phyloP scores from a whole-genome alignment of 2,797 vertebrate species.

The Pangasius sanitwongsei region DNA sequence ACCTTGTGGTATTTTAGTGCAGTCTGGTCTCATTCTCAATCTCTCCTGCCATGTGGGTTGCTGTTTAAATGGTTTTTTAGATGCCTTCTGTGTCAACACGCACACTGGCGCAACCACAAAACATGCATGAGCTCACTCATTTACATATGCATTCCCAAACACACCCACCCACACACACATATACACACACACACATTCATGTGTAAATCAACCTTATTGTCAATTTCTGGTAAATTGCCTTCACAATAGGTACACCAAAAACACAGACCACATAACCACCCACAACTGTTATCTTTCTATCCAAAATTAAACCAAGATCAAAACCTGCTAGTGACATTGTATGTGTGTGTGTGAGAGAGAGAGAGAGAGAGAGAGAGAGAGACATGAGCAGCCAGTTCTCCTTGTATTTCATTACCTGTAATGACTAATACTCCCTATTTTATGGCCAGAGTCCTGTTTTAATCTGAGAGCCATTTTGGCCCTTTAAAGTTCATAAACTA shows the following conservation, averaged over 20 bases:
- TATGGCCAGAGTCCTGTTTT: conserved; percentile 79
- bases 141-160: conserved; percentile 5
- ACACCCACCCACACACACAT: not conserved
- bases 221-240: not conserved
- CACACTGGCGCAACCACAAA: conserved; percentile 6
- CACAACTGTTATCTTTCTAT: conserved; percentile 4
- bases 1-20: conserved; percentile 30
- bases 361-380: not conserved
- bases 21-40: conserved; percentile 1
- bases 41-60: conserved; percentile 25
- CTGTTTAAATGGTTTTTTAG: conserved; percentile 13
- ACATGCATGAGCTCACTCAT: conserved; percentile 9
- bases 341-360: conserved; percentile 5
- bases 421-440: conserved; percentile 74
- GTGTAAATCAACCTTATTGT: conserved; percentile 11
- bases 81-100: not conserved
- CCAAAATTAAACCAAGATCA: not conserved
- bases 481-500: conserved; percentile 60
- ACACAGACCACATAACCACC: not conserved
- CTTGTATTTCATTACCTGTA: conserved; percentile 67
- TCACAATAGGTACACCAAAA: not conserved
- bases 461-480: conserved; percentile 69
- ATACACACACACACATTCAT: not conserved
- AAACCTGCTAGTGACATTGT: conserved; percentile 28
- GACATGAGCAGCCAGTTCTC: conserved; percentile 38